Conservation (phyloP, 2,797 vertebrate species). For the Protosalanx chinensis region DNA sequence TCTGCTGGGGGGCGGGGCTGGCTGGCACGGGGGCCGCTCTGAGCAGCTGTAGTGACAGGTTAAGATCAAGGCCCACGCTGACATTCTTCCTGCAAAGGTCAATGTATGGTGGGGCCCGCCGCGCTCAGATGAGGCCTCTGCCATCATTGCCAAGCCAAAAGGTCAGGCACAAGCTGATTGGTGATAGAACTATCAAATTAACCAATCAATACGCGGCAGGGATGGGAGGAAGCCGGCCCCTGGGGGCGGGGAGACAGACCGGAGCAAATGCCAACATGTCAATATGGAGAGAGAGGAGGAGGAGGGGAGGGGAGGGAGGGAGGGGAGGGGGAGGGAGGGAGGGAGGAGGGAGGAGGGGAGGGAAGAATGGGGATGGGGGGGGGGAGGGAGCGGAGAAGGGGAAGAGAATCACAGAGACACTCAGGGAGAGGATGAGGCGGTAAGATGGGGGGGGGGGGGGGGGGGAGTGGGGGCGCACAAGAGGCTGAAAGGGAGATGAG, state of each 20-base stretch:
- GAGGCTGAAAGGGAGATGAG: conserved; percentile 54
- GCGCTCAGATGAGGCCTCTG: conserved; percentile 88
- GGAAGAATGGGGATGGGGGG: background rate
- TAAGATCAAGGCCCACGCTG: conserved; percentile 87
- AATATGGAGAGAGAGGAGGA: conserved; percentile 71
- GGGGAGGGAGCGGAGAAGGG: background rate
- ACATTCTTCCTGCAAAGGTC: conserved; percentile 96
- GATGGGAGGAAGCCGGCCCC: conserved; percentile 59
- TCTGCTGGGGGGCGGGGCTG: conserved; percentile 63
- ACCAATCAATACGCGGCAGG: conserved; percentile 90
- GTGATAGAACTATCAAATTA: conserved; percentile 99
- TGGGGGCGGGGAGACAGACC: conserved; percentile 81
- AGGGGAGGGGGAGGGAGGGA: background rate
- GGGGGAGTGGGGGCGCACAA: no score
- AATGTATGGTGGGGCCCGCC: conserved; percentile 83
- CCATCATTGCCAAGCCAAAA: conserved; percentile 93
- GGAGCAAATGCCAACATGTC: conserved; percentile 91
- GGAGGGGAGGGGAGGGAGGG: background rate
- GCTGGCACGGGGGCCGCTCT: conserved; percentile 75
- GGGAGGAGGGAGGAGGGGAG: background rate
- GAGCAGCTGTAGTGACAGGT: conserved; percentile 88
- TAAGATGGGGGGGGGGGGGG: no score
- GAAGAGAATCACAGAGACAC: background rate
- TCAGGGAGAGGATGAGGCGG: no score
- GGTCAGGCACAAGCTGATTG: conserved; percentile 97